Percentiles rank a stretch among this genome's conserved stretches.
These are phyloP conservation scores for Galerucella pusilla DNA, from an alignment of 2,888 invertebrate species.

Conservation along the genomic window DNA sequence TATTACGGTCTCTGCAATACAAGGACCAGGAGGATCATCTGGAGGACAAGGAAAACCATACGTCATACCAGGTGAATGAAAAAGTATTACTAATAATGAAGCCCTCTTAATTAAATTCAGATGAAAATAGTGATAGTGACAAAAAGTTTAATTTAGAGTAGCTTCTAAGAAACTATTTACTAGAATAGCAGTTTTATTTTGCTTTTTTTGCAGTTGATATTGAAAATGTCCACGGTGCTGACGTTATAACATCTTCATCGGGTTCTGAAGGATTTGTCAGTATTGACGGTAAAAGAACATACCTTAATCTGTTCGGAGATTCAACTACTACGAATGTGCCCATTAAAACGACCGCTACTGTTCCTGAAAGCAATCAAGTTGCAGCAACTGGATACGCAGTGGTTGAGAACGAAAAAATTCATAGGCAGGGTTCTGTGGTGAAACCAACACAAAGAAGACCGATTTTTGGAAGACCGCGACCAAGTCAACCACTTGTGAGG, in stretches of 20 bases:
- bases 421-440: conserved; percentile 55
- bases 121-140: no score
- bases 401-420: conserved; percentile 69
- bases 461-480: conserved; percentile 66
- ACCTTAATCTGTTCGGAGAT: conserved; percentile 85
- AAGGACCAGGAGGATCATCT: conserved; percentile 77
- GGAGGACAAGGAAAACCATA: conserved; percentile 66
- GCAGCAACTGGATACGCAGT: conserved; percentile 76
- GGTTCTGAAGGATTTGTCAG: conserved; percentile 90
- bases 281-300: conserved; percentile 90
- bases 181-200: not conserved
- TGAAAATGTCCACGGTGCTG: conserved; percentile 60
- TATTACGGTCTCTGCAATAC: conserved; percentile 88
- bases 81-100: no score
- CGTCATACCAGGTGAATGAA: conserved; percentile 66
- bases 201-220: conserved; percentile 68
- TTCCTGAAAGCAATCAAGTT: conserved; percentile 62
- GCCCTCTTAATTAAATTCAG: no score
- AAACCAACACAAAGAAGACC: conserved; percentile 68
- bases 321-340: conserved; percentile 53
- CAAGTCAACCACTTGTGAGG: conserved; percentile 77
- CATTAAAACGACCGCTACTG: conserved; percentile 60
- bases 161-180: not conserved
- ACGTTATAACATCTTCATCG: conserved; percentile 83
- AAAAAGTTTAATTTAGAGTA: no score